phyloP scores from a whole-genome alignment of 2,797 vertebrate genomes.

The Denticeps clupeoides region DNA sequence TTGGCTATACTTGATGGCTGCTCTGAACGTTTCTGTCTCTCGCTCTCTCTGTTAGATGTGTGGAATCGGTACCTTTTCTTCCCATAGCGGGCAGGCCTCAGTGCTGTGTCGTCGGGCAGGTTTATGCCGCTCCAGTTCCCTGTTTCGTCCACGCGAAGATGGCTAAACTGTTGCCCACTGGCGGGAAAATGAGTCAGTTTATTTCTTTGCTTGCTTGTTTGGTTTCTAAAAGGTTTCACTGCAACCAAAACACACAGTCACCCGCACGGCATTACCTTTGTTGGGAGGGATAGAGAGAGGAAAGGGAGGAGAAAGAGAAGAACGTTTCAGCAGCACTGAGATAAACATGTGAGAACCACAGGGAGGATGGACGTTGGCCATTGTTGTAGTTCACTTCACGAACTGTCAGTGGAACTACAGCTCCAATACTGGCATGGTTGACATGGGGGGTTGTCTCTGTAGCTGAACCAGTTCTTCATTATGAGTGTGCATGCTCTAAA shows the following conservation, averaged over 20 bases:
- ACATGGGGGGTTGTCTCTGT: too few species aligned
- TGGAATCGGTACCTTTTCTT: slow-evolving; percentile 86
- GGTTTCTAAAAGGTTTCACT: slow-evolving; percentile 20
- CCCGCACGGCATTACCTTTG: not conserved
- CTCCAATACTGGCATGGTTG: too few species aligned
- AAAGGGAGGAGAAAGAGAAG: not conserved
- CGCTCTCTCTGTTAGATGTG: slow-evolving; percentile 42
- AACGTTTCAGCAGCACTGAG: slow-evolving; percentile 3
- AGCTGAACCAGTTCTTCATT: too few species aligned
- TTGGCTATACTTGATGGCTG: not conserved
- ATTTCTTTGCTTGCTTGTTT: slow-evolving; percentile 50
- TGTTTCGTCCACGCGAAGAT: slow-evolving; percentile 94
- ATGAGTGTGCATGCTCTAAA: too few species aligned
- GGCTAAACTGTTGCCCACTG: slow-evolving; percentile 97
- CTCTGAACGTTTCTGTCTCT: slow-evolving; percentile 15
- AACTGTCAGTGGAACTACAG: too few species aligned
- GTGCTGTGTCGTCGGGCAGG: slow-evolving; percentile 75
- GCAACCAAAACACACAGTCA: slow-evolving; percentile 11
- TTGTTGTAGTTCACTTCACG: too few species aligned
- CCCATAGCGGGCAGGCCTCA: slow-evolving; percentile 86
- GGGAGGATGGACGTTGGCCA: too few species aligned
- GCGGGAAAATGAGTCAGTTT: slow-evolving; percentile 91
- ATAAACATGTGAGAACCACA: not conserved
- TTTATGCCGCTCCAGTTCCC: slow-evolving; percentile 89
- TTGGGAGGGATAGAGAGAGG: slow-evolving; percentile 5